phyloP scores from a whole-genome alignment of 2,888 invertebrate genomes.

The Neelides folsomi region DNA sequence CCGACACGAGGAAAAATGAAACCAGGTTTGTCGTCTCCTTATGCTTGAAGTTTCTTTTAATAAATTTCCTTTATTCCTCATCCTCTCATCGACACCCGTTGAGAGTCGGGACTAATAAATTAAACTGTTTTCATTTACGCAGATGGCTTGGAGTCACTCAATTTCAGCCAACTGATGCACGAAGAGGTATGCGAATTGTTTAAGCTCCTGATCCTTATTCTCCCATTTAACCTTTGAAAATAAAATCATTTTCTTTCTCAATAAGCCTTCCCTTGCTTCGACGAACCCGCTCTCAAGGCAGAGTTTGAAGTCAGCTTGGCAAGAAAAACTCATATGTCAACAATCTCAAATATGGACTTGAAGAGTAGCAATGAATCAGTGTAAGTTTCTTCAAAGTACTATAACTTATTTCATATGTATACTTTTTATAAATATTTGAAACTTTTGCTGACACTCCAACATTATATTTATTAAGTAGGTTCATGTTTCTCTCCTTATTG shows the following conservation, averaged over 20 bases:
- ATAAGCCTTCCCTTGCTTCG: constrained; percentile 69
- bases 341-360: constrained; percentile 64
- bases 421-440: not conserved
- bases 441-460: not conserved
- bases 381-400: constrained; percentile 39
- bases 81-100: not conserved
- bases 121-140: constrained; percentile 10
- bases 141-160: constrained; percentile 69
- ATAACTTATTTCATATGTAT: not conserved
- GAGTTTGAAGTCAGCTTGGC: constrained; percentile 63
- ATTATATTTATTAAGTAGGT: not conserved
- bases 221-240: not conserved
- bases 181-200: constrained; percentile 38
- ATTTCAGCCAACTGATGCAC: constrained; percentile 63
- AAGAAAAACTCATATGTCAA: constrained; percentile 54
- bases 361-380: constrained; percentile 38
- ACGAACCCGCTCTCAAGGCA: constrained; percentile 72
- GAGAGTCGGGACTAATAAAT: not conserved
- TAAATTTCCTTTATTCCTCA: not conserved
- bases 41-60: not conserved
- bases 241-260: not conserved
- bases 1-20: constrained; percentile 46
- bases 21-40: constrained; percentile 48
- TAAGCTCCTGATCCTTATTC: not conserved
- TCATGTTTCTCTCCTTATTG: not conserved